Evolutionary conservation across 1,140 invertebrate species (phyloP), one percentile per base, ranked within the genome.

Genomic region (Apis florea): DNA sequence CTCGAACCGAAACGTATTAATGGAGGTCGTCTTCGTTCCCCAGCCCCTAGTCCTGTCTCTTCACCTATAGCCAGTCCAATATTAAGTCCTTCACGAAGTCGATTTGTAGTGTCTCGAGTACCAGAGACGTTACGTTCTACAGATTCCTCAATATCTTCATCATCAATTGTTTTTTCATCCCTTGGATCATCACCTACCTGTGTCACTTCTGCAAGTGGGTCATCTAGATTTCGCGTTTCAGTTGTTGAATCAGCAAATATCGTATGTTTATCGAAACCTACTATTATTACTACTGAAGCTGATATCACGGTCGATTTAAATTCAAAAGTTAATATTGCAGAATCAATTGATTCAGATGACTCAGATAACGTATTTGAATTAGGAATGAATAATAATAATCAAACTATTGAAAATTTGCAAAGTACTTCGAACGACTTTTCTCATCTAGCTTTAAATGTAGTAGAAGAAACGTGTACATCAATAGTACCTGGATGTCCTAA

Each of bases 11-110:
- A 94, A 89, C 91, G 95, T 85, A 93, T 94, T 90, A 90, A 93
- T 56, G 93, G 94, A 61, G 93, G 94, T 51, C 94, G 95, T 68
- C 92, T 96, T 79, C 94, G 95, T 79, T 96, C 95, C 73, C 96
- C 96, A 64, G 95, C 95, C 70, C 96, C 96, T 47, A 96, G 95
- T 86, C 96, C 96, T 68, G 95, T 95, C 81, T 95, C 96, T 71
- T 96, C 95, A 58, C 96, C 96, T 40, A 95, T 95, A 81, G 95
- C 96, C 79, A 96, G 95, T 91, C 96, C 96, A 40, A 94, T 95
- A 77, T 94, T 95, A 15, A 94, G 93, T 73, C 93, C 94, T 40
- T 95, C 95, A 66, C 93, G 94, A 75, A 94, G 93, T 87, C 93
- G 95, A 40, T 95, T 96, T 86, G 94, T 95, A 75, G 95, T 95